Evolutionary conservation across 2,113 vertebrate genomes (phyloP).

Genomic region (Laterallus jamaicensis): DNA sequence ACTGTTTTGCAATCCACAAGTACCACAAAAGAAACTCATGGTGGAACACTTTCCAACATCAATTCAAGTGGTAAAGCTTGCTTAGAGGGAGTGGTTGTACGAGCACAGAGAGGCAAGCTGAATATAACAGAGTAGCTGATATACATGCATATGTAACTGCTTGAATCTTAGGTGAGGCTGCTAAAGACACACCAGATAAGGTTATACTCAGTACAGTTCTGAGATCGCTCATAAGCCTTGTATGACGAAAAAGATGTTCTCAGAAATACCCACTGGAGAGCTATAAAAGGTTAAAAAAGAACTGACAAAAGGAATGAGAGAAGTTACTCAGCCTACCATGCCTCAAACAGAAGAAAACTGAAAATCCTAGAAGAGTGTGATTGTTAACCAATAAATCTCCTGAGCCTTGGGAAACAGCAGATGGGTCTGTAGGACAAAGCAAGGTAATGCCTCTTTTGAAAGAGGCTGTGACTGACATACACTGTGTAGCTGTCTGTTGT

Average conservation of each 20-base stretch:
- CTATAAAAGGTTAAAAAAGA: not conserved
- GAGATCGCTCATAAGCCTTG: not conserved
- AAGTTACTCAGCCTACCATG: not conserved
- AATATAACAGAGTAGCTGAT: not conserved
- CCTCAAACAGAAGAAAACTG: not conserved
- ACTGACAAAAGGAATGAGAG: not conserved
- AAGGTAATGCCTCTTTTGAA: not conserved
- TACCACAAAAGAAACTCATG: not conserved
- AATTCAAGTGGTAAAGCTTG: not conserved
- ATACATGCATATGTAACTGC: not conserved
- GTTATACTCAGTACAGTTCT: not conserved
- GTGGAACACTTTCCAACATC: not conserved
- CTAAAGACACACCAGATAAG: not conserved
- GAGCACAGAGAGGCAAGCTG: not conserved
- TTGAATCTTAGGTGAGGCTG: not conserved
- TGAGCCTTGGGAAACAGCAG: not conserved
- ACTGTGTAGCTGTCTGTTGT: not conserved
- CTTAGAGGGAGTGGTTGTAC: not conserved
- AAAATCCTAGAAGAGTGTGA: not conserved
- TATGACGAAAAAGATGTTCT: not conserved
- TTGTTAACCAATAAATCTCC: not conserved
- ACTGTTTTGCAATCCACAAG: not conserved
- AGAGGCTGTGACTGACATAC: not conserved
- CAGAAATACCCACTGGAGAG: not conserved
- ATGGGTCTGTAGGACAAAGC: not conserved